phyloP scores from a whole-genome alignment of 2,797 vertebrate genomes.

The Bovichtus variegatus region DNA sequence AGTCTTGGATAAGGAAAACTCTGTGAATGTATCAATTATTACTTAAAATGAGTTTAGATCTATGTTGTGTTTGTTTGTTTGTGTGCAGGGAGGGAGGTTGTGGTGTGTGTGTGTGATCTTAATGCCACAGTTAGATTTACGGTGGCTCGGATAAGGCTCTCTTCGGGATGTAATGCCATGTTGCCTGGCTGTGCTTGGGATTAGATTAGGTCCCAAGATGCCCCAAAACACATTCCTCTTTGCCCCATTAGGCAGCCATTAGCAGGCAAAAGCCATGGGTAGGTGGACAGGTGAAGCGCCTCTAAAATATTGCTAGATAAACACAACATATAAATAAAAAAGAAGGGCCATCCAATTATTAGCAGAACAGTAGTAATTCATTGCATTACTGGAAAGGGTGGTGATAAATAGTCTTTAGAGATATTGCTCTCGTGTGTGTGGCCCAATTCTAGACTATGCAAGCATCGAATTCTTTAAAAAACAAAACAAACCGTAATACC shows the following conservation, averaged over 20 bases:
- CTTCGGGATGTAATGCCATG: constrained; percentile 37
- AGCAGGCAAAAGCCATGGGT: constrained; percentile 37
- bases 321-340: constrained; percentile 52
- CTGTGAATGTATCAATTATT: constrained; percentile 47
- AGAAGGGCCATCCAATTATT: constrained; percentile 45
- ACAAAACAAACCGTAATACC: background rate
- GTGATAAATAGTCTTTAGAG: constrained; percentile 34
- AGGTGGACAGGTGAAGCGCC: constrained; percentile 53
- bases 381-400: constrained; percentile 12
- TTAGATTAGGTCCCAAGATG: constrained; percentile 49
- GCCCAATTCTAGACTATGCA: constrained; percentile 14
- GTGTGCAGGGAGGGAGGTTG: background rate
- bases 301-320: constrained; percentile 51
- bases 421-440: constrained; percentile 31
- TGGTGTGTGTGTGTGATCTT: constrained; percentile 21
- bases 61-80: constrained; percentile 12
- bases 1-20: constrained; percentile 35
- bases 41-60: constrained; percentile 33
- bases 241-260: constrained; percentile 61
- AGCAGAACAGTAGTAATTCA: constrained; percentile 39
- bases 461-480: constrained; percentile 36
- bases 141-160: constrained; percentile 18
- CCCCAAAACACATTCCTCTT: constrained; percentile 48
- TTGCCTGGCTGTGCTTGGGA: constrained; percentile 28
- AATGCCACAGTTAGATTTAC: constrained; percentile 42